Conservation (phyloP, 92 coral and sea anemone genomes). For the Heteractis magnifica region DNA sequence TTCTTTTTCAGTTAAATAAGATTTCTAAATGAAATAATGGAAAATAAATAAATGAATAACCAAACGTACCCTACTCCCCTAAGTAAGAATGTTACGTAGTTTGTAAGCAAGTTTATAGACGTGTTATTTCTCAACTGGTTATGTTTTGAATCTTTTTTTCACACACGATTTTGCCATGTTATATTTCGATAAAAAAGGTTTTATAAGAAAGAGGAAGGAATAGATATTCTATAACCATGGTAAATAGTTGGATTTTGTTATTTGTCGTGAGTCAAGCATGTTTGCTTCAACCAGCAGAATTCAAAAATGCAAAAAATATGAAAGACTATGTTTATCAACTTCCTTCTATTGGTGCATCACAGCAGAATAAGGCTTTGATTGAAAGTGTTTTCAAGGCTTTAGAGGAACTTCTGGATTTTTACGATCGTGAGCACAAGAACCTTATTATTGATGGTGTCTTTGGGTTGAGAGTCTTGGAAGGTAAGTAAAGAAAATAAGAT, state of each 20-base stretch:
- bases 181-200: neutral
- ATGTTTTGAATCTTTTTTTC: neutral
- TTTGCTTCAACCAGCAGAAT: neutral
- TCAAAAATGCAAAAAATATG: neutral
- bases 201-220: neutral
- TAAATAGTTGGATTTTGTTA: neutral
- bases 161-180: neutral
- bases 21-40: neutral
- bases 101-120: neutral
- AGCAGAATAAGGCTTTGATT: neutral
- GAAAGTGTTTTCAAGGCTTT: constrained; percentile 41
- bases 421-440: constrained; percentile 43
- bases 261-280: neutral
- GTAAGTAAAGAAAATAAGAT: constrained; percentile 14
- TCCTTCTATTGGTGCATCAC: neutral
- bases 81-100: neutral
- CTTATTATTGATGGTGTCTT: constrained; percentile 72
- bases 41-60: neutral
- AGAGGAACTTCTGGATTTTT: constrained; percentile 53
- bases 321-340: neutral
- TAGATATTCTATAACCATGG: neutral
- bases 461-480: constrained; percentile 79
- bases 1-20: neutral
- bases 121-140: neutral
- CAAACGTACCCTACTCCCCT: neutral